Conservation (phyloP, 2,888 invertebrate species). For the Athalia circularis region DNA sequence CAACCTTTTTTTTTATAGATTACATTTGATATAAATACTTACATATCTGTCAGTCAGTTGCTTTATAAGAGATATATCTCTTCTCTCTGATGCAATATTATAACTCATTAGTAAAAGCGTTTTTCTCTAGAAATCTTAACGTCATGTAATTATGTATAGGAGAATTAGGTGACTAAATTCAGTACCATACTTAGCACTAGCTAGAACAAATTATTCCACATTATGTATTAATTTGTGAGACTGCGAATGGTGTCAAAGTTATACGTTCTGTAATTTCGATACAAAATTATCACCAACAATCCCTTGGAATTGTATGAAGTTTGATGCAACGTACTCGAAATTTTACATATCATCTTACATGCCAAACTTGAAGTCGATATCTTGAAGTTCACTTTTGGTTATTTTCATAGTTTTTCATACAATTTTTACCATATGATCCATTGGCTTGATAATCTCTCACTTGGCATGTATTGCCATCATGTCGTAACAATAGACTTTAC, state of each 20-base stretch:
- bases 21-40: neutral
- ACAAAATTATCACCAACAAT: neutral
- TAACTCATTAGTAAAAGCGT: conserved; percentile 16
- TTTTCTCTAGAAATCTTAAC: neutral
- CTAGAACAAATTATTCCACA: conserved; percentile 32
- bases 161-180: neutral
- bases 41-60: conserved; percentile 20
- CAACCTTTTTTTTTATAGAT: neutral
- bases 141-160: conserved; percentile 17
- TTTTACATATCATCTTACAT: no score
- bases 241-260: conserved; percentile 8
- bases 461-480: conserved; percentile 34
- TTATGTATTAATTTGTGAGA: conserved; percentile 20
- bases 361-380: no score
- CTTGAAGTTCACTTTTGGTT: conserved; percentile 6
- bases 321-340: neutral
- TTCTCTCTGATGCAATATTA: neutral
- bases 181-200: neutral
- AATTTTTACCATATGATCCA: neutral
- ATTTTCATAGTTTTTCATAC: conserved; percentile 1
- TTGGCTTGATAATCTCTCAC: conserved; percentile 6
- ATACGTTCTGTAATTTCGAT: no score
- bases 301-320: neutral
- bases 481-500: conserved; percentile 16
- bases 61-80: conserved; percentile 29